Conservation (phyloP, 2,113 vertebrate species). For the Hymenochirus boettgeri region DNA sequence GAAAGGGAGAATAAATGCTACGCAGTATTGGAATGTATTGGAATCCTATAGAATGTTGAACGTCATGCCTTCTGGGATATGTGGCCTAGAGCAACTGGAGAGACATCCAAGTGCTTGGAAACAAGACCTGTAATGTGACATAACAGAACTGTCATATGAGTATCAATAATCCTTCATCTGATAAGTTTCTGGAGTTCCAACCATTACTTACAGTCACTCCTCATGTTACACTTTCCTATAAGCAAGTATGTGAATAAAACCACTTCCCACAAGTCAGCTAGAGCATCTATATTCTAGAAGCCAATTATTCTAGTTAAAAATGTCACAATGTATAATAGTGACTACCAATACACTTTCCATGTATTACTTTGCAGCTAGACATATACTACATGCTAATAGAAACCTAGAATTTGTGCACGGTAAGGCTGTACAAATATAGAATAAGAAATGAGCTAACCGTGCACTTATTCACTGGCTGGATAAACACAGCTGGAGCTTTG, state of each 20-base stretch:
- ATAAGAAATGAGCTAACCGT: no score
- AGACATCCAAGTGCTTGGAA: neutral
- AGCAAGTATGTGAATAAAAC: neutral
- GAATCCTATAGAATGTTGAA: neutral
- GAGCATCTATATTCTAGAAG: constrained; percentile 3
- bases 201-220: constrained; percentile 32
- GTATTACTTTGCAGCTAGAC: neutral
- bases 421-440: no score
- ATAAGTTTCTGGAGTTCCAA: constrained; percentile 24
- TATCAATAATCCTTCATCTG: constrained; percentile 20
- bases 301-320: neutral
- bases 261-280: neutral
- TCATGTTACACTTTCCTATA: constrained; percentile 34
- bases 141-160: constrained; percentile 23
- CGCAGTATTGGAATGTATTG: no score
- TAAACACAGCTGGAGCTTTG: no score
- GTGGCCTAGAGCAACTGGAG: neutral
- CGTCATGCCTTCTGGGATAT: constrained; percentile 11
- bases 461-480: no score
- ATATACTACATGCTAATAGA: no score
- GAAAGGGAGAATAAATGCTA: neutral
- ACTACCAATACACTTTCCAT: neutral
- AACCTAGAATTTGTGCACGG: no score
- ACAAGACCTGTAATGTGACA: constrained; percentile 18
- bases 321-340: neutral